phyloP scores from a whole-genome alignment of 2,797 vertebrate species.

The Enteromius fasciolatus region DNA sequence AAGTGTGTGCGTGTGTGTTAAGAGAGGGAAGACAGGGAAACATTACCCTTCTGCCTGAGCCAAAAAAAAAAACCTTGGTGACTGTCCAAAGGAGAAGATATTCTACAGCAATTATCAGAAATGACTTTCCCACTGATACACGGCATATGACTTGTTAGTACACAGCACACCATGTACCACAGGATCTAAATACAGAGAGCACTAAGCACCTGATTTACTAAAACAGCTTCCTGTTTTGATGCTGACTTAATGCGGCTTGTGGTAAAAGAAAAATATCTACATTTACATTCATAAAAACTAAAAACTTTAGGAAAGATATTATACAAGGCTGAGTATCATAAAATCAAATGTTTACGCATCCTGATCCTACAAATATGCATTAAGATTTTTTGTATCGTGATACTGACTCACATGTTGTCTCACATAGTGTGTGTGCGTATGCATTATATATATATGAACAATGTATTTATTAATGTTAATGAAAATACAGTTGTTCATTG shows the following conservation, averaged over 20 bases:
- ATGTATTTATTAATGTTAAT: no score
- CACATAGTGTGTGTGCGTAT: no score
- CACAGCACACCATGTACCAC: neutral
- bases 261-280: neutral
- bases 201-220: constrained; percentile 14
- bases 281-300: neutral
- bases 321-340: neutral
- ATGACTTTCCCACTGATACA: constrained; percentile 8
- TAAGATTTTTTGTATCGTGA: neutral
- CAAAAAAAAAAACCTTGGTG: constrained; percentile 9
- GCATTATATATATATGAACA: no score
- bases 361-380: neutral
- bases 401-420: neutral
- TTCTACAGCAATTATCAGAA: constrained; percentile 25
- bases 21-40: constrained; percentile 10
- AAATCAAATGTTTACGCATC: neutral
- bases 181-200: neutral
- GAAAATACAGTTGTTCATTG: no score
- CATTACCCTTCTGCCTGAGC: neutral
- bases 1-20: constrained; percentile 51
- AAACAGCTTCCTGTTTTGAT: constrained; percentile 10
- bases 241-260: neutral
- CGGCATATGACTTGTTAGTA: neutral
- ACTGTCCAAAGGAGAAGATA: constrained; percentile 14
- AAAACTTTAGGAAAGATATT: neutral